Base-by-base conservation (phyloP, 1,140 invertebrate genomes). In the Campoletis sonorensis region DNA sequence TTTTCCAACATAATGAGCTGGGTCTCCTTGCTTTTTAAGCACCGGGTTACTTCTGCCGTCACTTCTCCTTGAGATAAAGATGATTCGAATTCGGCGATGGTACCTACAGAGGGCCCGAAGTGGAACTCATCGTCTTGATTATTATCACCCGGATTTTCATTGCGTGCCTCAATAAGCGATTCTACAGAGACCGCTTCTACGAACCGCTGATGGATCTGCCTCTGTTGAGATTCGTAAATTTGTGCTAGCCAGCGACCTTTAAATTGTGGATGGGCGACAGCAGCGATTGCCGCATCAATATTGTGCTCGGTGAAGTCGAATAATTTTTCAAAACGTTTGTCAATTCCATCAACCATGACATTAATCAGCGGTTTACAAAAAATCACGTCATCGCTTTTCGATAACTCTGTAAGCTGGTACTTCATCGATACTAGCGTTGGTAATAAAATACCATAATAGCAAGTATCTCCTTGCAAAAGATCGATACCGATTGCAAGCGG, bases 1-100 rank as follows among this genome's bases (percentile, higher is more conserved):
- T 78, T 64, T 30, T 33, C 33, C 5, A 78, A 30, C 51, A 78
- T 78, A 8, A 5, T 51, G 15, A 78, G n/a, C 4, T 78, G 5
- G 11, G 51, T 26, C 16, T 49, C 61, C 30, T 30, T 27, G 13
- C 61, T 30, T 61, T 78, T 78, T 61, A 64, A 61, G 27, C 27
- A 61, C 10, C 75, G 49, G 16, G 54, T 78, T 33, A 64, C 51
- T 37, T 73, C 79, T 40, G 79, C 0, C 23, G 4, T 80, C 13
- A 61, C 0, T 33, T 72, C 70, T 27, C 79, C 79, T 72, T 80
- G 79, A 8, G 79, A 80, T 37, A 40, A 73, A 15, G 45, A 80
- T 8, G 49, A 68, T 54, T 13, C 1, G 58, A 80, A 80, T 80
- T 80, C 79, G 1, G 54, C 68, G 23, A 80, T 73, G 7, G 70